These are phyloP conservation scores for Helostoma temminkii DNA, from an alignment of 2,797 vertebrate genomes.

Conservation along the genomic window DNA sequence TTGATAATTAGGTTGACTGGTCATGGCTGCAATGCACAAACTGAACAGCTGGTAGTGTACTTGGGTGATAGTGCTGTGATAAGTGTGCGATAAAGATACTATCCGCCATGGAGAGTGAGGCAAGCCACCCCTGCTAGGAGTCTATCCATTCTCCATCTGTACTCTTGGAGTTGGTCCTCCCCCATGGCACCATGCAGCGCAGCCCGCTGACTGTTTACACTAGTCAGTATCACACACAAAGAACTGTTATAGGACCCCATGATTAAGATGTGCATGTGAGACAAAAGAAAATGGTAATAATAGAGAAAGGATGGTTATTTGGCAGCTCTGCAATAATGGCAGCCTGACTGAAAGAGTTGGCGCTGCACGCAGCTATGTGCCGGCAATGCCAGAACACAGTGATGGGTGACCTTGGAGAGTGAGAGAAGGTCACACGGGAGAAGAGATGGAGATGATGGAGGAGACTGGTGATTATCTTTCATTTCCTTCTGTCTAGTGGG, in stretches of 20 bases:
- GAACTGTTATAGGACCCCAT: conserved; percentile 65
- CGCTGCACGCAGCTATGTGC: conserved; percentile 43
- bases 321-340: conserved; percentile 38
- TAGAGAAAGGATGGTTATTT: conserved; percentile 42
- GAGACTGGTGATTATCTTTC: conserved; percentile 41
- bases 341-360: conserved; percentile 57
- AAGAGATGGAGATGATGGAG: conserved; percentile 49
- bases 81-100: conserved; percentile 75
- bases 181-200: conserved; percentile 64
- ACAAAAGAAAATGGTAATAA: conserved; percentile 65
- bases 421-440: conserved; percentile 53
- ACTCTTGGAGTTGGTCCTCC: conserved; percentile 71
- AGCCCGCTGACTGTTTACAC: conserved; percentile 80
- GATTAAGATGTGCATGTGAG: conserved; percentile 63
- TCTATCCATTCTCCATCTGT: conserved; percentile 82
- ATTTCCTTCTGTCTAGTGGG: conserved; percentile 39
- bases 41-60: conserved; percentile 31
- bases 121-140: conserved; percentile 65
- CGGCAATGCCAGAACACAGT: conserved; percentile 66
- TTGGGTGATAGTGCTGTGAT: conserved; percentile 57
- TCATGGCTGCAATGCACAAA: not conserved
- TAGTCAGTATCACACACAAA: conserved; percentile 74
- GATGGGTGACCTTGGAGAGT: conserved; percentile 80
- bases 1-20: conserved; percentile 50
- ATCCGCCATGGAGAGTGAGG: conserved; percentile 74